A percentile compares a stretch with the other conserved stretches of the same genome.
Evolutionary conservation across 2,888 invertebrate species (phyloP).

Genomic region (Melieria omissa): DNA sequence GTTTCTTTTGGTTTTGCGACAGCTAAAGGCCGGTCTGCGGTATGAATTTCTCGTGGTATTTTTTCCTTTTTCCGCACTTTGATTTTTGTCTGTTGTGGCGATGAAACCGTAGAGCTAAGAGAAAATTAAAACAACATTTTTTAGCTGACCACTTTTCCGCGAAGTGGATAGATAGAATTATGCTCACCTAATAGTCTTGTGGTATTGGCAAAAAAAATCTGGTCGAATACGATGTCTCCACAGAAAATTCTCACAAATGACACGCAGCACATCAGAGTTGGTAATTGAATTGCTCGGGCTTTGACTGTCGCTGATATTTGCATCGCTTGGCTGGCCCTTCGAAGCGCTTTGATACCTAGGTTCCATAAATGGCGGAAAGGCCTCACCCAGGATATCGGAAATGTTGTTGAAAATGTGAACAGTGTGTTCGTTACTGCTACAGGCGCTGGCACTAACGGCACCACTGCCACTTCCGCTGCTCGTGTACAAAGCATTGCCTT

Average conservation of each 20-base stretch:
- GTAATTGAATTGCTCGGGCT: not conserved
- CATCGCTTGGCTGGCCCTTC: not conserved
- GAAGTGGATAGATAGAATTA: not conserved
- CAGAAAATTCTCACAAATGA: conserved; percentile 74
- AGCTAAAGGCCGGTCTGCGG: no score
- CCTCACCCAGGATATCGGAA: conserved; percentile 57
- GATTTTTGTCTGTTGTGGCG: conserved; percentile 35
- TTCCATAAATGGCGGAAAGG: conserved; percentile 48
- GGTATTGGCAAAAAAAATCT: conserved; percentile 82
- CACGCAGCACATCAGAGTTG: conserved; percentile 62
- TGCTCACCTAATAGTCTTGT: conserved; percentile 68
- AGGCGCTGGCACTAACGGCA: conserved; percentile 7
- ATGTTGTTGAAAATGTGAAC: conserved; percentile 62
- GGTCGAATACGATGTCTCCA: conserved; percentile 76
- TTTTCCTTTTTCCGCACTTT: conserved; percentile 33
- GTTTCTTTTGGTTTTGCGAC: no score
- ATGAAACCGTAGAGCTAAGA: conserved; percentile 46
- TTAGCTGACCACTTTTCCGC: no score
- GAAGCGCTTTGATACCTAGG: no score
- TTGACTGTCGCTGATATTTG: conserved; percentile 1
- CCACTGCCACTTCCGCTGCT: conserved; percentile 34
- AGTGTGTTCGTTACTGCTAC: conserved; percentile 51
- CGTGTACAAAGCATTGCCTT: conserved; percentile 5
- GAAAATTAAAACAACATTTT: conserved; percentile 22
- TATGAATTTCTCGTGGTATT: not conserved